phyloP scores from a whole-genome alignment of 1,140 invertebrate species.

The Cryptotermes secundus region DNA sequence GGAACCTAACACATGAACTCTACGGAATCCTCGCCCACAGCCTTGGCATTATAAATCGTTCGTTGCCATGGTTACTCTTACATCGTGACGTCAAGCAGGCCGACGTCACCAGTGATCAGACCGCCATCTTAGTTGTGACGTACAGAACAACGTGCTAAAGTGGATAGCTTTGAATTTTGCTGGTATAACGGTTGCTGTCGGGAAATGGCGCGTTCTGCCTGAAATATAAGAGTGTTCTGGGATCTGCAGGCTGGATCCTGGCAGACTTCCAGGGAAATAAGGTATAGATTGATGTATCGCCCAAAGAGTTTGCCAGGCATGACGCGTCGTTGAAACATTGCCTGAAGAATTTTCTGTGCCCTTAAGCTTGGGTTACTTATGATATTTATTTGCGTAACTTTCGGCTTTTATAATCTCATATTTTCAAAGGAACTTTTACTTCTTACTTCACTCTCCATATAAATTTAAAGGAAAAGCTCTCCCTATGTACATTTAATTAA shows the following conservation, averaged over 20 bases:
- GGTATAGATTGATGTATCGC: too few species aligned
- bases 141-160: not conserved
- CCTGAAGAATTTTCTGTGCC: too few species aligned
- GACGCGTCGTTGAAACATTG: too few species aligned
- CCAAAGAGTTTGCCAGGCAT: too few species aligned
- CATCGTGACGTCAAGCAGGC: not conserved
- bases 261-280: not conserved
- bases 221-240: not conserved
- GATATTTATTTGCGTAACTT: too few species aligned
- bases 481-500: too few species aligned
- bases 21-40: not conserved
- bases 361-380: too few species aligned
- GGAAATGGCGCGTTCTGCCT: not conserved
- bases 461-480: too few species aligned
- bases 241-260: not conserved
- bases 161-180: not conserved
- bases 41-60: conserved; percentile 13
- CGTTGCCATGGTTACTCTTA: not conserved
- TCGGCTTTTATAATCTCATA: too few species aligned
- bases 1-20: not conserved
- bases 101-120: not conserved
- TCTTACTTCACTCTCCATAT: too few species aligned
- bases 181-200: not conserved
- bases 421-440: too few species aligned
- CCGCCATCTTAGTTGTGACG: conserved; percentile 11